Percentiles rank a stretch among this genome's conserved stretches.
These are phyloP conservation scores for Trisateles emortualis DNA, from an alignment of 2,888 invertebrate species.

Conservation along the genomic window DNA sequence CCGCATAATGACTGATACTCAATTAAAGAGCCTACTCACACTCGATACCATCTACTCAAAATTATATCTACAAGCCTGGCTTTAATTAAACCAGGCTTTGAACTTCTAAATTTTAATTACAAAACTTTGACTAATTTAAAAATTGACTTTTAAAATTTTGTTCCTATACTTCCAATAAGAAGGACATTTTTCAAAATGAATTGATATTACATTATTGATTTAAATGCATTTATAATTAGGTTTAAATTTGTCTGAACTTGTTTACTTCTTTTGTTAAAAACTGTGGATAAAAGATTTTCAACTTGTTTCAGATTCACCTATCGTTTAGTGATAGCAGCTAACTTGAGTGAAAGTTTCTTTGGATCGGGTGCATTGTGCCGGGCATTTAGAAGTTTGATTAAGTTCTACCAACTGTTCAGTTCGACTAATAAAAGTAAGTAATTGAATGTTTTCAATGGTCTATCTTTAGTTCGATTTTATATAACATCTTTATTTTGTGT, in stretches of 20 bases:
- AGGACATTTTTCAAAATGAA: not conserved
- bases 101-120: constrained; percentile 32
- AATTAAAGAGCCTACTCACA: constrained; percentile 10
- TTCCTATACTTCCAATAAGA: not conserved
- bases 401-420: constrained; percentile 39
- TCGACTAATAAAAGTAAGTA: constrained; percentile 41
- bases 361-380: constrained; percentile 44
- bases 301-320: constrained; percentile 54
- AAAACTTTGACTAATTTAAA: constrained; percentile 31
- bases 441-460: constrained; percentile 21
- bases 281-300: constrained; percentile 33
- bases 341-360: constrained; percentile 47
- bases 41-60: constrained; percentile 10
- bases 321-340: constrained; percentile 40
- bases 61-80: constrained; percentile 11
- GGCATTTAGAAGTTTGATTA: constrained; percentile 42
- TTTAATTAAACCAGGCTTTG: constrained; percentile 21
- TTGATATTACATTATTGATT: not conserved
- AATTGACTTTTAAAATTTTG: constrained; percentile 23
- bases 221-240: not conserved
- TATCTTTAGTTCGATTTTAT: too few species aligned
- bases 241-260: not conserved
- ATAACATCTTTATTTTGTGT: not conserved
- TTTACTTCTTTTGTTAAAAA: constrained; percentile 25
- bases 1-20: constrained; percentile 12